Conservation (phyloP, 2,888 invertebrate species). For the Calephelis perditalis region DNA sequence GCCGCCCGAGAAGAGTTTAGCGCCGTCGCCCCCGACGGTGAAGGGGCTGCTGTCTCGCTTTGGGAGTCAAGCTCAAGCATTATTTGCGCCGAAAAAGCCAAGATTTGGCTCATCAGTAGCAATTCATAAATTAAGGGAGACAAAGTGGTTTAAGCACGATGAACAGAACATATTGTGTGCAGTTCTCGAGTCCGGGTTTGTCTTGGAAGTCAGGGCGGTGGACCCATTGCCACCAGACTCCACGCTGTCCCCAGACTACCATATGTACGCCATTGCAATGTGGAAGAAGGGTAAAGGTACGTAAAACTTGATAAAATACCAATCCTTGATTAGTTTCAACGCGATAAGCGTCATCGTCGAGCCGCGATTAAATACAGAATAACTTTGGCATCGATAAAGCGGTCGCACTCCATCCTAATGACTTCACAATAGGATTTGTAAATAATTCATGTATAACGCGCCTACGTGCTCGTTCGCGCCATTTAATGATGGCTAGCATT, state of each 20-base stretch:
- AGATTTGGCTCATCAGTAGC: conserved; percentile 82
- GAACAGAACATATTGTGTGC: conserved; percentile 85
- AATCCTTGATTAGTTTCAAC: background rate
- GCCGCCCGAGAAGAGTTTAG: conserved; percentile 74
- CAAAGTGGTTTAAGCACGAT: conserved; percentile 86
- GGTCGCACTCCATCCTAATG: conserved; percentile 43
- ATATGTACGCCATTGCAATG: conserved; percentile 83
- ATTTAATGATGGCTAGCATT: conserved; percentile 8
- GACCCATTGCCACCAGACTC: conserved; percentile 69
- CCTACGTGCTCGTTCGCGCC: conserved; percentile 21
- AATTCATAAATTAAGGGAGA: conserved; percentile 84
- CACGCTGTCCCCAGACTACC: conserved; percentile 68
- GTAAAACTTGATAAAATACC: conserved; percentile 33
- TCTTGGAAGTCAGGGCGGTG: conserved; percentile 80
- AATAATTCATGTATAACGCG: conserved; percentile 42
- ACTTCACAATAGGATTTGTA: conserved; percentile 56
- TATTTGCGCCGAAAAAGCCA: conserved; percentile 72
- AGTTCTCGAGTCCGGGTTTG: conserved; percentile 84
- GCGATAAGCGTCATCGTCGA: background rate
- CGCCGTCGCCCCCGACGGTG: conserved; percentile 70
- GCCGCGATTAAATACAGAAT: background rate
- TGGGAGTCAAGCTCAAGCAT: conserved; percentile 74
- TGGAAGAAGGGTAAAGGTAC: conserved; percentile 85
- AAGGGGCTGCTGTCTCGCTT: conserved; percentile 74
- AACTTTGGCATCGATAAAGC: conserved; percentile 41